These are phyloP conservation scores for Drosophila ogumai DNA, from an alignment of 1,140 invertebrate species.

Conservation along the genomic window DNA sequence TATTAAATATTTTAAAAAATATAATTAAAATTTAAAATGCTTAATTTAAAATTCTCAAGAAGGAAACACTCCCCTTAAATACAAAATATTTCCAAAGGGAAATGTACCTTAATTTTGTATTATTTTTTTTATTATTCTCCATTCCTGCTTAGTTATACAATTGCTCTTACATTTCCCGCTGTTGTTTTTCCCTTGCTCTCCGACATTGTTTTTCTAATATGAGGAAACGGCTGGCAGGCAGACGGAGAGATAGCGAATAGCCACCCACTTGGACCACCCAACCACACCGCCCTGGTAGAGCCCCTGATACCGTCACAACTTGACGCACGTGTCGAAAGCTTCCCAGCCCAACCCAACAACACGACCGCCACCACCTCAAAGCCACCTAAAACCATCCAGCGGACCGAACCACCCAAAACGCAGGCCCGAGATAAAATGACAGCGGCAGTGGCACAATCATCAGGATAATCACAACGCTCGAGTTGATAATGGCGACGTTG, in stretches of 20 bases:
- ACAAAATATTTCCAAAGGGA: background rate
- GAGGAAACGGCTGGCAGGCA: slow-evolving; percentile 33
- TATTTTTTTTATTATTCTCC: background rate
- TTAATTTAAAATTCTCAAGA: background rate
- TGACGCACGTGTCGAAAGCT: slow-evolving; percentile 50
- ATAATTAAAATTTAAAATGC: no score
- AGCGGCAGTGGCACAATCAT: slow-evolving; percentile 60
- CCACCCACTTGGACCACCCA: slow-evolving; percentile 31
- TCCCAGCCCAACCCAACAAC: background rate
- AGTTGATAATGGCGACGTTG: slow-evolving; percentile 77
- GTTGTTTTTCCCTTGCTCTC: slow-evolving; percentile 29
- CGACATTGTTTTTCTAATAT: slow-evolving; percentile 42
- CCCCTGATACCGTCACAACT: slow-evolving; percentile 5
- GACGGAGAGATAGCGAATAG: slow-evolving; percentile 15
- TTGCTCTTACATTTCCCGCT: slow-evolving; percentile 22
- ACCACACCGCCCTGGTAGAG: background rate
- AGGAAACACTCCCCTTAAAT: background rate
- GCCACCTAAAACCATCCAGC: slow-evolving; percentile 10
- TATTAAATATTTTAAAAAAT: background rate
- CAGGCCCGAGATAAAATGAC: slow-evolving; percentile 37
- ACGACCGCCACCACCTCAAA: background rate
- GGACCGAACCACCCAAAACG: slow-evolving; percentile 16
- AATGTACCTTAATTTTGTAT: background rate
- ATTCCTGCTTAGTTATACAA: slow-evolving; percentile 3
- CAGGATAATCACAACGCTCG: slow-evolving; percentile 74